phyloP scores from a whole-genome alignment of 2,797 vertebrate species.

The Artibeus jamaicensis region DNA sequence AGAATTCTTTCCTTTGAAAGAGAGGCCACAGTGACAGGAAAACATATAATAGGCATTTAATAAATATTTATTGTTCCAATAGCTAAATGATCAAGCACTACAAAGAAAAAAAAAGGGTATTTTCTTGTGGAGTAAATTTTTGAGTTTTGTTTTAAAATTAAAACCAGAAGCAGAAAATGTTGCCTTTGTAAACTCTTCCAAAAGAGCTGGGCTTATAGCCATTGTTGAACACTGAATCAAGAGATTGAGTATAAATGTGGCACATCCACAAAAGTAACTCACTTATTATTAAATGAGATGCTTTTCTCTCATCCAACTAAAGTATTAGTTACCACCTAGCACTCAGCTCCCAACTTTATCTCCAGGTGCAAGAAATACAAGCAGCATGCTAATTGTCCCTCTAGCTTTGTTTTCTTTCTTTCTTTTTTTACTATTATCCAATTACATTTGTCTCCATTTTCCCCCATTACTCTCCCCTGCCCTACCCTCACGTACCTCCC shows the following conservation, averaged over 20 bases:
- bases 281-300: neutral
- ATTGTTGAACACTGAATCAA: neutral
- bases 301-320: neutral
- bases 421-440: no score
- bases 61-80: neutral
- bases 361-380: neutral
- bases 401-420: neutral
- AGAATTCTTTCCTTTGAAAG: neutral
- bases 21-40: neutral
- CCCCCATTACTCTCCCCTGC: no score
- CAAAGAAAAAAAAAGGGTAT: neutral
- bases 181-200: neutral
- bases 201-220: neutral
- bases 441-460: no score
- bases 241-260: neutral
- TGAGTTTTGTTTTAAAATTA: constrained; percentile 9
- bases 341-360: neutral
- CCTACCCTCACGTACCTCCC: no score
- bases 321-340: neutral
- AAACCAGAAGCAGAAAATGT: neutral
- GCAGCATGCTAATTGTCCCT: neutral
- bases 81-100: neutral
- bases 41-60: neutral
- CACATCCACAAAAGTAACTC: neutral
- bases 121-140: neutral